These are phyloP conservation scores for Graptemys geographica DNA, from an alignment of 2,797 vertebrate genomes.

Conservation along the genomic window DNA sequence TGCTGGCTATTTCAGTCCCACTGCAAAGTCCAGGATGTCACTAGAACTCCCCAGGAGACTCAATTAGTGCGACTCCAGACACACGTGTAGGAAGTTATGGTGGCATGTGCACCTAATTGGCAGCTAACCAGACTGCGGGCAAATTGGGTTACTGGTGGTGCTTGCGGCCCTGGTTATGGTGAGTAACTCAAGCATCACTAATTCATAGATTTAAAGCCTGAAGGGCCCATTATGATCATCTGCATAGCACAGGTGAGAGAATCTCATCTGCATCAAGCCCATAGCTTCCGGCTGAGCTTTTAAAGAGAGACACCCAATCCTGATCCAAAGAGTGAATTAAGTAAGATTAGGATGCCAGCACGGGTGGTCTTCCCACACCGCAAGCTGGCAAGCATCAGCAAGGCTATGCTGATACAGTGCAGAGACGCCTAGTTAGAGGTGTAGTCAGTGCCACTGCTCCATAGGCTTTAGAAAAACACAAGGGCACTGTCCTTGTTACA, in stretches of 20 bases:
- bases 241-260: fast-evolving
- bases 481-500: background rate
- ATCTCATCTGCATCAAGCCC: background rate
- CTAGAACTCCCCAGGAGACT: background rate
- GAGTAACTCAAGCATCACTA: slow-evolving; percentile 39
- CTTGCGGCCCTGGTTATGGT: background rate
- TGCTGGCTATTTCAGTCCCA: slow-evolving; percentile 34
- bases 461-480: background rate
- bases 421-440: background rate
- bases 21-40: background rate
- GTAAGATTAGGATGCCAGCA: background rate
- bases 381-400: background rate
- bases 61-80: background rate
- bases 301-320: background rate
- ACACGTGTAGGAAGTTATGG: background rate
- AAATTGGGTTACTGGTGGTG: background rate
- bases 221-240: background rate
- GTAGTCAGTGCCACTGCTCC: background rate
- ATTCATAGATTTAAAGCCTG: slow-evolving; percentile 40
- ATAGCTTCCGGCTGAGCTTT: background rate
- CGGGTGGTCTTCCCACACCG: background rate
- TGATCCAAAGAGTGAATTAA: background rate
- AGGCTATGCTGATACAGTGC: too few relatives aligned
- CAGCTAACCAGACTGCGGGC: slow-evolving; percentile 3
- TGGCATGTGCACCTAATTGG: background rate